Evolutionary conservation across 1,140 invertebrate species (phyloP).

Genomic region (Diorhabda sublineata): DNA sequence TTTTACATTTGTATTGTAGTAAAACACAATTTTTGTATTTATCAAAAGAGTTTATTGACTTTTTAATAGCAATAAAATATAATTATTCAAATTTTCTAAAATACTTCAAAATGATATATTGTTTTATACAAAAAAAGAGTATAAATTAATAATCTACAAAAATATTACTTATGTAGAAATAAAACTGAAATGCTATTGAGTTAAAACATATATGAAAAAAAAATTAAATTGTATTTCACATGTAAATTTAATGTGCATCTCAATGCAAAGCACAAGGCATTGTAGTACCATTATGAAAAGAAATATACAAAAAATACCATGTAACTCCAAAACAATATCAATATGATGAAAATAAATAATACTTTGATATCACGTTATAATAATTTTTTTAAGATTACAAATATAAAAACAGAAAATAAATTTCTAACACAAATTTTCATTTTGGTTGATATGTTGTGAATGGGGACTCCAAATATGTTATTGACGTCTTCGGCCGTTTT

Average conservation of each 20-base stretch:
- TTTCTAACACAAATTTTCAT: no score
- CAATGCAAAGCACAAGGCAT: constrained; percentile 28
- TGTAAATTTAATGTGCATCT: constrained; percentile 4
- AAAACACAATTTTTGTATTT: constrained; percentile 6
- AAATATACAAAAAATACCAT: no score
- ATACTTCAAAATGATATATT: constrained; percentile 17
- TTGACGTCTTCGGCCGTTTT: no score
- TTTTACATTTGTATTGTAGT: background rate
- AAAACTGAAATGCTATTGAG: background rate
- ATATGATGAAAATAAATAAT: no score
- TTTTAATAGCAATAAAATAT: constrained; percentile 20
- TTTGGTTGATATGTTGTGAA: no score
- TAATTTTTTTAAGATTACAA: no score
- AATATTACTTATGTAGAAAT: constrained; percentile 10
- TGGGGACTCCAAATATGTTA: no score
- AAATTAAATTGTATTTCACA: no score
- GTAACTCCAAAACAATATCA: no score
- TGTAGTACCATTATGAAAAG: background rate
- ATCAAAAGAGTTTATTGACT: constrained; percentile 18
- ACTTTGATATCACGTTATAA: no score
- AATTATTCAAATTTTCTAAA: constrained; percentile 20
- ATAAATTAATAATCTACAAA: constrained; percentile 17
- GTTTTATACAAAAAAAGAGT: constrained; percentile 8
- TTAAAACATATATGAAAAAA: no score
- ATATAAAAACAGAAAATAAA: no score